Evolutionary conservation across 2,797 vertebrate species (phyloP).

Genomic region (Pangasius krempfi): DNA sequence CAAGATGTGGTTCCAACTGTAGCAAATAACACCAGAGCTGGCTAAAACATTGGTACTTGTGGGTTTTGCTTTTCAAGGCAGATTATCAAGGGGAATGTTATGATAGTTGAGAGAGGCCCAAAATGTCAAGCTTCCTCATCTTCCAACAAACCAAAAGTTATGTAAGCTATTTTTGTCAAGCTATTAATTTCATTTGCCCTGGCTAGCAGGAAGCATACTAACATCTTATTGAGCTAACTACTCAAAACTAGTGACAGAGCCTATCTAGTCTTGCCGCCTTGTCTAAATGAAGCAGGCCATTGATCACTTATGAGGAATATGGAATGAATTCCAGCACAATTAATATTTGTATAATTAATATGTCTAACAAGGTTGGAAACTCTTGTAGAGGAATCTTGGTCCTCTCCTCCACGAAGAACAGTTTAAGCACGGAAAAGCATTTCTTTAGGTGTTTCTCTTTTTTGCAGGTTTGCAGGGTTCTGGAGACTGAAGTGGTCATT

Average conservation of each 20-base stretch:
- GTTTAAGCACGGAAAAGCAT: background rate
- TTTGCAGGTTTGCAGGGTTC: background rate
- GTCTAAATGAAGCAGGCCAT: constrained; percentile 9
- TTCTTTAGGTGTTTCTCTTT: background rate
- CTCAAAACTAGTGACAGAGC: background rate
- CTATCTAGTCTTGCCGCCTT: background rate
- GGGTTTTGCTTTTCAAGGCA: constrained; percentile 8
- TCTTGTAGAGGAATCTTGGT: background rate
- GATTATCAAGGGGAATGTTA: constrained; percentile 6
- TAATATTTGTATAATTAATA: too few species aligned
- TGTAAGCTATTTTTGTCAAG: constrained; percentile 18
- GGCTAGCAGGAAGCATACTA: background rate
- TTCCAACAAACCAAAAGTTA: constrained; percentile 19
- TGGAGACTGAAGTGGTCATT: background rate
- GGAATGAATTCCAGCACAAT: constrained; percentile 17
- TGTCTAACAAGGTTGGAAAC: background rate
- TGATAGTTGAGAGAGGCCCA: background rate
- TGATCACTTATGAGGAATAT: constrained; percentile 7
- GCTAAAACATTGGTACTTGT: background rate
- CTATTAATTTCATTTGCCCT: background rate
- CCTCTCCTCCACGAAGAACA: too few species aligned
- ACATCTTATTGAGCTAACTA: background rate
- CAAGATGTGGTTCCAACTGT: constrained; percentile 8
- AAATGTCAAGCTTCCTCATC: constrained; percentile 7
- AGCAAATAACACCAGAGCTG: constrained; percentile 4